Evolutionary conservation across 2,113 vertebrate genomes (phyloP), one percentile per base, ranked within the genome.

Genomic region (Upupa epops): DNA sequence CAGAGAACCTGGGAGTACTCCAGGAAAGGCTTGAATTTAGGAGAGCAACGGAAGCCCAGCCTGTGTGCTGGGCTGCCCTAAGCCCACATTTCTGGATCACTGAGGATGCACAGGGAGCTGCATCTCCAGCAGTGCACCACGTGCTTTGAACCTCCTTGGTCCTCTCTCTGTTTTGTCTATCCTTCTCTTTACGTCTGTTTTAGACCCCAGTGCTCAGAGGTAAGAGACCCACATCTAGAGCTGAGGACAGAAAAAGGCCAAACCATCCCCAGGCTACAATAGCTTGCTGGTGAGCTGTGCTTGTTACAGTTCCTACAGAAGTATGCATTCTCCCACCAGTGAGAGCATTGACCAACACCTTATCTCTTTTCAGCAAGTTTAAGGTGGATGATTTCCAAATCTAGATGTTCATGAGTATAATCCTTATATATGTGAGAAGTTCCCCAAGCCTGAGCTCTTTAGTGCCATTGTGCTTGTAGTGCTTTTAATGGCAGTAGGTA

Each of bases 341-440:
- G 0, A n/a, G n/a, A n/a, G n/a, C 80, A 89, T 83, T 96, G 71
- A 96, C 59, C 69, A 93, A 74, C 58, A 89, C 40, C 80, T 96
- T 91, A 69, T 90, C 90, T 95, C 64, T 34, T 86, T 81, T 66
- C 75, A 82, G 51, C 51, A 94, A 92, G 95, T 73, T 83, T 90
- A 48, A 42, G 36, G 87, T 83, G 86, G 93, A 93, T 94, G 80
- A 79, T 87, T 94, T 94, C 83, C 86, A 93, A 90, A 90, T 70
- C 86, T 42, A 94, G 92, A 80, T 29, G 1, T 45, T 96, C 79
- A 83, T 51, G 68, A 90, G 48, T n/a, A 59, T 77, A 86, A 94
- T 91, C 93, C 55, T 95, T 95, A 94, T 91, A 91, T 93, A 94
- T 92, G 92, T 80, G 77, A 76, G 90, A 91, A 92, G 60, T 93